Evolutionary conservation across 2,797 vertebrate species (phyloP), one percentile per base, ranked within the genome.

Genomic region (Sternarchorhynchus goeldii): DNA sequence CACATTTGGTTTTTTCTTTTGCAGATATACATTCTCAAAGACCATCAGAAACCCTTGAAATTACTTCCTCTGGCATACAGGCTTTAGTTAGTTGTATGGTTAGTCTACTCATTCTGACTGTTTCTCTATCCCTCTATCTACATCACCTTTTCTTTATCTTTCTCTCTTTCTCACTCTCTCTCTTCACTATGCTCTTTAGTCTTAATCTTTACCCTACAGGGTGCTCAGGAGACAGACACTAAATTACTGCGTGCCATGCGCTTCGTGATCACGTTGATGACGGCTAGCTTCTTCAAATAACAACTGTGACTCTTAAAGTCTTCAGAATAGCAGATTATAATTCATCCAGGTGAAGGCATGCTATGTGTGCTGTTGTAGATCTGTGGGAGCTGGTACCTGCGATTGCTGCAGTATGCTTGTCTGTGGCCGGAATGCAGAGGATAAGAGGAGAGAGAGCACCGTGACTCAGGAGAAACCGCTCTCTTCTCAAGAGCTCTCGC

Each of bases 391-490:
- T 25, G 64, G 57, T 63, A 29, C 32, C 50, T 79, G 50, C 73
- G 71, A 29, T 5, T 2, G 59, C 50, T 31, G 68, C 50, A 79
- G 65, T 57, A 41, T 31, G 64, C n/a, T 36, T 45, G 29, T 53
- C 36, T 67, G 64, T 18, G 63, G 53, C 14, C 56, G 3, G 25
- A 57, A 20, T n/a, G 71, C 73, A 41, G 31, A 69, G 63, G 62
- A 67, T 67, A 62, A 65, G 73, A 59, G 34, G 60, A 18, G 21
- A 60, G 57, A 66, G 2, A 8, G 32, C 50, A 76, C 29, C 57
- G 41, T 80, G 79, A 80, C 79, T 80, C 79, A 80, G 66, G 67
- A 65, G 60, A 80, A 80, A 71, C 55, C 10, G 41, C 12, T 29
- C 68, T 56, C 31, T n/a, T 36, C 29, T 71, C 41, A 31, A 14